Evolutionary conservation across 2,888 invertebrate species (phyloP).

Genomic region (Eurytoma californica): DNA sequence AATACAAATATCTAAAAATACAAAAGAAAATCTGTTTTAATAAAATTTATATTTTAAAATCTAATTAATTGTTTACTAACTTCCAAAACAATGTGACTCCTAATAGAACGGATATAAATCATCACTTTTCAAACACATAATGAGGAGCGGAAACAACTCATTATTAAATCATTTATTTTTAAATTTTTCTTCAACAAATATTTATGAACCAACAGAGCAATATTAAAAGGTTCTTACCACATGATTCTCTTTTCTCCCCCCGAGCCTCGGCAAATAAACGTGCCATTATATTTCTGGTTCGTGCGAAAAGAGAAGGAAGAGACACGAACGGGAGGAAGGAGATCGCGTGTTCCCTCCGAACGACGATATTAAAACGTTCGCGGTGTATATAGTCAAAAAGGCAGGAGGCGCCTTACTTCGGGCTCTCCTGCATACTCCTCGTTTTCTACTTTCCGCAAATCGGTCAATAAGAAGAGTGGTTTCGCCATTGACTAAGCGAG

Average conservation of each 20-base stretch:
- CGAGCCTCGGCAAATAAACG: slow-evolving; percentile 1
- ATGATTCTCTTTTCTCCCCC: neutral
- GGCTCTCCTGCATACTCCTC: slow-evolving; percentile 15
- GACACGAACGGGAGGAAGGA: neutral
- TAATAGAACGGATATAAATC: too few relatives aligned
- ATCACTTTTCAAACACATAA: too few relatives aligned
- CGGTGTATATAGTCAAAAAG: slow-evolving; percentile 41
- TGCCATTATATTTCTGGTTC: slow-evolving; percentile 27
- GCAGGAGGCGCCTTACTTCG: slow-evolving; percentile 14
- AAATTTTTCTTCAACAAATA: too few relatives aligned
- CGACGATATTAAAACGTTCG: slow-evolving; percentile 65
- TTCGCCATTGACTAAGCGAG: slow-evolving; percentile 58
- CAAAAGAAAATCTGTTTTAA: too few relatives aligned
- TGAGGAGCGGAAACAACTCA: too few relatives aligned
- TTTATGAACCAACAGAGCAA: neutral
- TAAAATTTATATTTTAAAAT: too few relatives aligned
- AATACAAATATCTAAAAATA: too few relatives aligned
- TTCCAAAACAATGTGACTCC: too few relatives aligned
- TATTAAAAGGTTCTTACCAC: slow-evolving; percentile 17
- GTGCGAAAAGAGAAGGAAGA: neutral
- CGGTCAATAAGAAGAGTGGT: slow-evolving; percentile 59
- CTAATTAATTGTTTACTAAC: too few relatives aligned
- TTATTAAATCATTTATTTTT: too few relatives aligned
- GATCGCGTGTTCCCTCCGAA: slow-evolving; percentile 23
- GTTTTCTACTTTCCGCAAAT: slow-evolving; percentile 45